Evolutionary conservation across 1,140 invertebrate genomes (phyloP).

Genomic region (Papilio machaon): DNA sequence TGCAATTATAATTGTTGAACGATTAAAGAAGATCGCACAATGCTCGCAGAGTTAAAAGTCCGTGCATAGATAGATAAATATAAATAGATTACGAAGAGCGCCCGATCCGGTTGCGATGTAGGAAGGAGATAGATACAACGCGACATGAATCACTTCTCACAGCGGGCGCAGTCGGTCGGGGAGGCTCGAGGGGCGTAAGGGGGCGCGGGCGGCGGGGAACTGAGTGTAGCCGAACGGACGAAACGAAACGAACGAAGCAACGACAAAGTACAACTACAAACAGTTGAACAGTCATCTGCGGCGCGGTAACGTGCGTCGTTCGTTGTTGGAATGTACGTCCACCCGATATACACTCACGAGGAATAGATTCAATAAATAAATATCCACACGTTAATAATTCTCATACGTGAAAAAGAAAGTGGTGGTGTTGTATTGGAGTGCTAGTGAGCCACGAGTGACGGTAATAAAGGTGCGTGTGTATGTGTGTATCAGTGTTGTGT

Average conservation of each 20-base stretch:
- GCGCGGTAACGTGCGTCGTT: slow-evolving; percentile 66
- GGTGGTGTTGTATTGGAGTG: slow-evolving; percentile 54
- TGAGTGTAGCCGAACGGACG: slow-evolving; percentile 63
- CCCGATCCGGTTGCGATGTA: slow-evolving; percentile 80
- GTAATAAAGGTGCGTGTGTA: slow-evolving; percentile 70
- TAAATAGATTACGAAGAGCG: slow-evolving; percentile 81
- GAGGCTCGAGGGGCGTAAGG: slow-evolving; percentile 64
- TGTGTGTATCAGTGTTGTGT: slow-evolving; percentile 63
- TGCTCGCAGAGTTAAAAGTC: slow-evolving; percentile 72
- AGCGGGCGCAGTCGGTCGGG: slow-evolving; percentile 64
- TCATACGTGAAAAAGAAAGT: slow-evolving; percentile 70
- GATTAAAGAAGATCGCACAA: slow-evolving; percentile 48
- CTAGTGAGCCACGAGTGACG: slow-evolving; percentile 68
- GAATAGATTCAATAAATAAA: slow-evolving; percentile 64
- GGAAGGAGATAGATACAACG: slow-evolving; percentile 81
- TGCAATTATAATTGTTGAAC: slow-evolving; percentile 40
- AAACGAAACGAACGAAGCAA: slow-evolving; percentile 76
- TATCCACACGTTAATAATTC: slow-evolving; percentile 59
- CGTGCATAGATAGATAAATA: slow-evolving; percentile 74
- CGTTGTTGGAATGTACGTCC: slow-evolving; percentile 58
- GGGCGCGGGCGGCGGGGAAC: slow-evolving; percentile 63
- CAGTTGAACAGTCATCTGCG: slow-evolving; percentile 78
- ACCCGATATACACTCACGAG: slow-evolving; percentile 60
- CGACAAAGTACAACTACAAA: slow-evolving; percentile 77
- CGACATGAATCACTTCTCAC: slow-evolving; percentile 81